Evolutionary conservation across 2,888 invertebrate genomes (phyloP), one percentile per base, ranked within the genome.

Genomic region (Drosophila cognata): DNA sequence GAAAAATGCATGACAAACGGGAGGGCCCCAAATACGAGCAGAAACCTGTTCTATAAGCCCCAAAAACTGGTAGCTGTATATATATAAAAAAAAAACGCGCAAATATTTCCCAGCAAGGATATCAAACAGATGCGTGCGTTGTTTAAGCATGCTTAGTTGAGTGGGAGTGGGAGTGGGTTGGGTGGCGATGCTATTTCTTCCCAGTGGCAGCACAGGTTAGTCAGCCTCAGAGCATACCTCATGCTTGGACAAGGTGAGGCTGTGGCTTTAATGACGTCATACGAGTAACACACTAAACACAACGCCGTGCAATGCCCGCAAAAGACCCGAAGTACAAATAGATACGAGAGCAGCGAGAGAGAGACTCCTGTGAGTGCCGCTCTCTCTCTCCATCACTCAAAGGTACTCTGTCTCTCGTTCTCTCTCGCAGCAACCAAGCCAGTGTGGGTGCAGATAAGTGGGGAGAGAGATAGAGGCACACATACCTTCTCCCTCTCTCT

Each of bases 1-100:
- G 88, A 87, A 85, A 89, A 87, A 85, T 85, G 89, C 89, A 85
- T 85, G 89, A 84, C 82, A 81, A 88, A 79, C 71, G 77, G 81
- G 77, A 8, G 55, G 11, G 21, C 69, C 65, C 69, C 72, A 25
- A 56, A 51, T 46, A 21, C n/a, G 43, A 13, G 43, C 43, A 31
- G 28, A 51, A 8, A 25, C 41, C 41, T 25, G 21, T 16, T 21
- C 21, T 16, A 8, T 46, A 16, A 25, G 75, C 48, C 38, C 63
- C 46, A 63, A 51, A 25, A 56, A 41, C 70, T 70, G 33, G n/a
- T 65, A 81, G 72, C 67, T 75, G 70, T 35, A 36, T 77, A 74
- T 79, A n/a, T 8, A 36, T 5, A 36, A 18, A n/a, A n/a, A n/a
- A 41, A 82, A 81, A 85, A 74, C 82, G 84, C 77, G 87, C 75